Percentiles rank a stretch among this genome's conserved stretches.
Conservation (phyloP, 2,797 vertebrate genomes). For the Falco rusticolus region DNA sequence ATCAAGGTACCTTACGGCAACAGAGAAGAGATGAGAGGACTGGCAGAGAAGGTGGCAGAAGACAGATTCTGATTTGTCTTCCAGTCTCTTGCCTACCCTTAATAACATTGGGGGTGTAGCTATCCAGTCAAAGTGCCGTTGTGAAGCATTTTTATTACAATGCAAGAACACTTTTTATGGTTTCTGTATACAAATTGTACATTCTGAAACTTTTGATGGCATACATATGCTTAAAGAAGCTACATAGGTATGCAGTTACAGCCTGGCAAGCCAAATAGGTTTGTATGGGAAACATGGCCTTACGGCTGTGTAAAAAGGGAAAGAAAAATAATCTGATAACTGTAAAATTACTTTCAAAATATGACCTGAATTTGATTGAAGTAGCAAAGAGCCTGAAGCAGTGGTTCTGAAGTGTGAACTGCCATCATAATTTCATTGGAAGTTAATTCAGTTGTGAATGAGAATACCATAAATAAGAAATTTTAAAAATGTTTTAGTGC, state of each 20-base stretch:
- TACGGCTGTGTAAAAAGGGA: neutral
- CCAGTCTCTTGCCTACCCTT: neutral
- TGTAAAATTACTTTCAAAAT: constrained; percentile 17
- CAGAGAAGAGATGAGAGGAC: neutral
- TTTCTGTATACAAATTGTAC: neutral
- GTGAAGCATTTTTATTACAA: neutral
- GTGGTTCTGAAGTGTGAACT: neutral
- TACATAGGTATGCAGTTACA: neutral
- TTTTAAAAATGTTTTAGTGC: neutral
- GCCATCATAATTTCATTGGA: neutral
- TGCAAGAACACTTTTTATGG: neutral
- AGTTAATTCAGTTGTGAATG: constrained; percentile 17
- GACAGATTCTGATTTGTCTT: neutral
- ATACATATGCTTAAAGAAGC: neutral
- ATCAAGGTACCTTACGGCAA: fast-evolving
- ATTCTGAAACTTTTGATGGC: neutral
- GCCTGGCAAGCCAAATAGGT: neutral
- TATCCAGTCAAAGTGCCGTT: neutral
- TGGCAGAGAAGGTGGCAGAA: neutral
- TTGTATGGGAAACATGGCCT: neutral
- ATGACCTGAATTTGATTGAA: neutral
- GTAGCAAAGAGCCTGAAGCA: neutral
- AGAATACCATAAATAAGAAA: neutral
- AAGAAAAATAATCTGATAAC: neutral
- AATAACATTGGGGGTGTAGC: neutral